These are phyloP conservation scores for Drosophila nigritarsus DNA, from an alignment of 2,888 invertebrate species.

Conservation along the genomic window DNA sequence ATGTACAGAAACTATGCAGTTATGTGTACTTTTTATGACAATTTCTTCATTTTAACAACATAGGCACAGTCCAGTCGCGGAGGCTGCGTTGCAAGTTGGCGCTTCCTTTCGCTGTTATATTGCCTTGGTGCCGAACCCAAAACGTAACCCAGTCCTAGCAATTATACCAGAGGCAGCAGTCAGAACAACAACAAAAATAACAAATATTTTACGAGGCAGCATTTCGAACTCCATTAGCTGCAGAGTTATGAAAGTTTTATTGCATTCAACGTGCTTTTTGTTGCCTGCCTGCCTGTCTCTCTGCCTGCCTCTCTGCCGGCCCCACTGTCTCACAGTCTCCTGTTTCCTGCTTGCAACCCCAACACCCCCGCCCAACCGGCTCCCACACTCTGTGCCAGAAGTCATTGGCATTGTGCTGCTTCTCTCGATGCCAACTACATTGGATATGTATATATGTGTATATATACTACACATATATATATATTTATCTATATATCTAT, in stretches of 20 bases:
- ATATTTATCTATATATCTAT: conserved; percentile 29
- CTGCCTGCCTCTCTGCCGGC: neutral
- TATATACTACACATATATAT: conserved; percentile 27
- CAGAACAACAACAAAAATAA: conserved; percentile 24
- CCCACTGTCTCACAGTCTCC: conserved; percentile 31
- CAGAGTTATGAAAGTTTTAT: conserved; percentile 79
- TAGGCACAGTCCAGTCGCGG: conserved; percentile 22
- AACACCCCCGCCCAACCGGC: conserved; percentile 3
- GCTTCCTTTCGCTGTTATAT: conserved; percentile 73
- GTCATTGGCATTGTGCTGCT: conserved; percentile 68
- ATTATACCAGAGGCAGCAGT: conserved; percentile 60
- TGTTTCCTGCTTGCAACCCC: conserved; percentile 21
- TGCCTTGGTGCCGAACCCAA: conserved; percentile 39
- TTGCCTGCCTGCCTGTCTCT: conserved; percentile 29
- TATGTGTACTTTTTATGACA: conserved; percentile 70
- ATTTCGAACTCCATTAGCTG: conserved; percentile 79
- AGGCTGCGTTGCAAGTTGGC: conserved; percentile 64
- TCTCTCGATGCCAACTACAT: conserved; percentile 21
- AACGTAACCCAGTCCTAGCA: conserved; percentile 65
- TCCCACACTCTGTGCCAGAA: conserved; percentile 33
- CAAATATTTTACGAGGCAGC: conserved; percentile 77
- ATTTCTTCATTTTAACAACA: conserved; percentile 72
- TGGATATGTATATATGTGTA: conserved; percentile 23
- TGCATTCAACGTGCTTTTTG: conserved; percentile 68
- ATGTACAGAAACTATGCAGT: conserved; percentile 43